Evolutionary conservation across 2,113 vertebrate species (phyloP).

Genomic region (Pontoporia blainvillei): DNA sequence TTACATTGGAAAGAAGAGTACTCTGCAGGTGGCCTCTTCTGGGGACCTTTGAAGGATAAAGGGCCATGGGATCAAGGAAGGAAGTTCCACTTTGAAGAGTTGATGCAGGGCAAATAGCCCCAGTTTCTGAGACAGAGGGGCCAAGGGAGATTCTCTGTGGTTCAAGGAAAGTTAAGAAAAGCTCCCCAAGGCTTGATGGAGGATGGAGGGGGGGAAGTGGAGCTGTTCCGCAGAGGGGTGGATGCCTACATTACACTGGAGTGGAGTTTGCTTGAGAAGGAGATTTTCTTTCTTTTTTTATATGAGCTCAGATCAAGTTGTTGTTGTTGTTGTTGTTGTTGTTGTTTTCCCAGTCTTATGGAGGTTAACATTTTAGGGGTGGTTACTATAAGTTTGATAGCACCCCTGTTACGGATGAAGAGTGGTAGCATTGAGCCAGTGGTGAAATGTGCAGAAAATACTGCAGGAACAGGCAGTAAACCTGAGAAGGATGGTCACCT

Average conservation of each 20-base stretch:
- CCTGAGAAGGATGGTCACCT: neutral
- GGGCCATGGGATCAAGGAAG: neutral
- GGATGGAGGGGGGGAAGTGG: neutral
- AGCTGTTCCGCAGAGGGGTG: fast-evolving
- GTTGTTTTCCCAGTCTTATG: neutral
- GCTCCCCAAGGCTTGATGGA: neutral
- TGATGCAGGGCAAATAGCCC: neutral
- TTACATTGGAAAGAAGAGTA: neutral
- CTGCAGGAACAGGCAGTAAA: fast-evolving
- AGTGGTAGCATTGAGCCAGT: neutral
- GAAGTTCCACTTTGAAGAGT: neutral
- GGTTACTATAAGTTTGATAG: neutral
- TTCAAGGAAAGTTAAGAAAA: neutral
- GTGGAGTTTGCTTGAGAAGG: neutral
- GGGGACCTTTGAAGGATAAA: neutral
- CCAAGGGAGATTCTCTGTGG: neutral
- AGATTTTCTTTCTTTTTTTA: neutral
- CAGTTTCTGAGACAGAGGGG: neutral
- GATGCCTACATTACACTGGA: neutral
- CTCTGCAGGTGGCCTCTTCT: neutral
- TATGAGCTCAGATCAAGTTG: neutral
- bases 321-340: too few species aligned
- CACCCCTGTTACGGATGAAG: neutral
- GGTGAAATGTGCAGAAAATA: neutral
- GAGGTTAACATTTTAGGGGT: neutral